phyloP scores from a whole-genome alignment of 1,140 invertebrate species.

The Alviniconcha marisindica region DNA sequence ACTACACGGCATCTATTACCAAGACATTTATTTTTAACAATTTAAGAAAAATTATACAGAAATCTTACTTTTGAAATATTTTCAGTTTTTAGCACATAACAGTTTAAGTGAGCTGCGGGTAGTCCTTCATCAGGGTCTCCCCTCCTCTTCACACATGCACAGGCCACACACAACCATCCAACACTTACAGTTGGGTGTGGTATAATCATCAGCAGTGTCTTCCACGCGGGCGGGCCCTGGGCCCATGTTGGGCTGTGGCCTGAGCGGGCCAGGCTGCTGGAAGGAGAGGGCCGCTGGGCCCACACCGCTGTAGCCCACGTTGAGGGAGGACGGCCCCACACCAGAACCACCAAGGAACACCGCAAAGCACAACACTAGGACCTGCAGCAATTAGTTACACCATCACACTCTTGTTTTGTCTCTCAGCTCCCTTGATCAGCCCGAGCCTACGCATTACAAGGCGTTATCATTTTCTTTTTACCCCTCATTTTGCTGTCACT shows the following conservation, averaged over 20 bases:
- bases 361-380: conserved; percentile 75
- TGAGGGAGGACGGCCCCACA: conserved; percentile 69
- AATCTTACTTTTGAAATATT: no score
- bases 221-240: conserved; percentile 60
- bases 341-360: conserved; percentile 71
- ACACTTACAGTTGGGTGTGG: conserved; percentile 69
- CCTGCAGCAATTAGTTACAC: no score
- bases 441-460: no score
- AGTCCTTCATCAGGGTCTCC: not conserved
- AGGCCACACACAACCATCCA: not conserved
- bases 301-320: conserved; percentile 67
- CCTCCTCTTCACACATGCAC: not conserved
- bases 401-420: no score
- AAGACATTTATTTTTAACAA: no score
- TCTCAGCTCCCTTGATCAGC: no score
- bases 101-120: no score
- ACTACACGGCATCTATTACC: no score
- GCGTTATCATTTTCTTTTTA: no score
- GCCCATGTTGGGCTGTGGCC: conserved; percentile 57
- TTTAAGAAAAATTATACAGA: no score
- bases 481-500: no score
- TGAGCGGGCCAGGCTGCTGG: conserved; percentile 24
- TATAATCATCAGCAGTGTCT: conserved; percentile 58
- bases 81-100: no score
- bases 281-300: conserved; percentile 18